Conservation (phyloP, 2,113 vertebrate genomes). For the Trinectes maculatus region DNA sequence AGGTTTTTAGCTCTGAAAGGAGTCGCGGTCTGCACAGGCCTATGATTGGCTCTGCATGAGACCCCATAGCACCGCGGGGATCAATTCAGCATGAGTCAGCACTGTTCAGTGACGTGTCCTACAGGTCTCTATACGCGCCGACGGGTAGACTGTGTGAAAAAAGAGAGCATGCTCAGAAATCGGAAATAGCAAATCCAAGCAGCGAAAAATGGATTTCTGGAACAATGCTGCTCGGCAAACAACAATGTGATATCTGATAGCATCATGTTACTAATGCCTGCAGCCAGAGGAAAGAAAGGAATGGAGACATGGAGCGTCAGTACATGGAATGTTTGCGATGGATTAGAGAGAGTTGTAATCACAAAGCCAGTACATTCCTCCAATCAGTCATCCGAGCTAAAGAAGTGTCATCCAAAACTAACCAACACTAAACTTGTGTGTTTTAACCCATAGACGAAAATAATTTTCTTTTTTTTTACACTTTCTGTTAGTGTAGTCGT, state of each 20-base stretch:
- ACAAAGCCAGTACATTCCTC: conserved; percentile 45
- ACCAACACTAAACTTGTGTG: conserved; percentile 17
- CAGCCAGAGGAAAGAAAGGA: conserved; percentile 46
- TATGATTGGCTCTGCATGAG: conserved; percentile 28
- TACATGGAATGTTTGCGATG: conserved; percentile 24
- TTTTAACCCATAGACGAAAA: conserved; percentile 48
- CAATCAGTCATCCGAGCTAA: conserved; percentile 41
- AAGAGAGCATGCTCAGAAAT: conserved; percentile 26
- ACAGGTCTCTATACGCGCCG: conserved; percentile 32
- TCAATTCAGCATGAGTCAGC: conserved; percentile 60
- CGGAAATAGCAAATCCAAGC: conserved; percentile 34
- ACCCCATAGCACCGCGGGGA: conserved; percentile 16
- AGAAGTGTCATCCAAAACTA: conserved; percentile 39
- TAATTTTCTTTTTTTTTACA: conserved; percentile 32
- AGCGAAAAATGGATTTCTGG: conserved; percentile 27
- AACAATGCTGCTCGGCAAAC: conserved; percentile 28
- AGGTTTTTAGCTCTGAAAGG: conserved; percentile 14
- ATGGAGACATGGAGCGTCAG: conserved; percentile 6
- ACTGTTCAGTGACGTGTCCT: conserved; percentile 23
- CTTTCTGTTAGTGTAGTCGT: conserved; percentile 59
- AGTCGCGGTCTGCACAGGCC: conserved; percentile 34
- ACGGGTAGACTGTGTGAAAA: conserved; percentile 17
- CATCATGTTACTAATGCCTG: conserved; percentile 35
- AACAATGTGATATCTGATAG: conserved; percentile 49
- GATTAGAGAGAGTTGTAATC: conserved; percentile 43